A percentile compares a stretch with the other conserved stretches of the same genome.
Conservation (phyloP, 1,140 invertebrate genomes). For the Anastrepha ludens region DNA sequence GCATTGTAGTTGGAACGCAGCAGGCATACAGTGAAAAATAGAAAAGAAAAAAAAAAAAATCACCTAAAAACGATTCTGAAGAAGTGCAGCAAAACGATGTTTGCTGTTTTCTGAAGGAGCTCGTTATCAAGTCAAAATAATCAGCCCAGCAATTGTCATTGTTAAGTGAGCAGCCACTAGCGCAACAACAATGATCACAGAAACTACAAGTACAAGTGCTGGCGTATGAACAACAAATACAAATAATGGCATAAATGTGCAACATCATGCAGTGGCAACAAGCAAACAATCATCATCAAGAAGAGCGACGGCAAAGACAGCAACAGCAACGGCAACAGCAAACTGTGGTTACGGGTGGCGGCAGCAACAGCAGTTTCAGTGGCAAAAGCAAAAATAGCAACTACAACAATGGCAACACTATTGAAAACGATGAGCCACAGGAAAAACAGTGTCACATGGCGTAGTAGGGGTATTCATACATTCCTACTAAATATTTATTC, state of each 20-base stretch:
- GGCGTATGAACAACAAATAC: conserved; percentile 19
- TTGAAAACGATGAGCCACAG: background rate
- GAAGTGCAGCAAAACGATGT: conserved; percentile 30
- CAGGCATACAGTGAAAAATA: background rate
- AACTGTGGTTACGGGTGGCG: background rate
- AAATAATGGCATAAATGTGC: conserved; percentile 51
- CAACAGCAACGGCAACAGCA: background rate
- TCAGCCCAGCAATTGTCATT: conserved; percentile 56
- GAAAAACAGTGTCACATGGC: background rate
- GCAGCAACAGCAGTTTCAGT: background rate
- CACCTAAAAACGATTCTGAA: conserved; percentile 28
- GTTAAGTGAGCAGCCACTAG: conserved; percentile 33
- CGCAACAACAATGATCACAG: background rate
- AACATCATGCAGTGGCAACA: conserved; percentile 54
- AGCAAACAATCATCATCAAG: conserved; percentile 52
- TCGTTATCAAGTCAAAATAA: conserved; percentile 58
- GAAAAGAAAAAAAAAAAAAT: background rate
- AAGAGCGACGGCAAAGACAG: background rate
- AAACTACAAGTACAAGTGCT: conserved; percentile 11
- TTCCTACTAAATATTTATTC: too few species aligned
- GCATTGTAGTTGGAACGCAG: background rate
- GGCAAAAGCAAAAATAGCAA: conserved; percentile 8
- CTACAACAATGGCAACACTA: background rate
- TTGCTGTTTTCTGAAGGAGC: conserved; percentile 46
- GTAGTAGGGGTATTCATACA: too few species aligned